Evolutionary conservation across 2,888 invertebrate species (phyloP), one percentile per base, ranked within the genome.

Genomic region (Arge pagana): DNA sequence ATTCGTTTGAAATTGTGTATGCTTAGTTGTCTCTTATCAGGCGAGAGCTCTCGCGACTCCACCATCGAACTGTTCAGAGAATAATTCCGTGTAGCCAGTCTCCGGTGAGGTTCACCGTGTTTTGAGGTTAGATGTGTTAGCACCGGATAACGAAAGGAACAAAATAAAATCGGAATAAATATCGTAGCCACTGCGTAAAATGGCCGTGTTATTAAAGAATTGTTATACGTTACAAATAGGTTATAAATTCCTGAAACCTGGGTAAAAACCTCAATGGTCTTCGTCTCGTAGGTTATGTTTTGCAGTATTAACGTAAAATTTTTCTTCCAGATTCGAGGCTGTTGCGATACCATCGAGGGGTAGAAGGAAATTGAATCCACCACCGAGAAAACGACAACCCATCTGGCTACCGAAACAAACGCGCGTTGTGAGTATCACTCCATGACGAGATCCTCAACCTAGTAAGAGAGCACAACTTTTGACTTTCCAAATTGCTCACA

Each of bases 321-420:
- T 55, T 48, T 18, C 16, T 61, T 57, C n/a, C 49, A 70, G 70
- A 26, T n/a, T 62, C 8, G 53, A 60, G 8, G 33, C 58, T 7
- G 23, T 57, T 8, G 36, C 53, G 31, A 52, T 62, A 19, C 60
- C 61, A 72, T 64, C 77, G 58, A 66, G 76, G 48, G 62, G 71
- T 55, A 74, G 77, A 65, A 73, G 77, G 39, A 66, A 72, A 35
- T 58, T 74, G 39, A 73, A 69, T 63, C 65, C 70, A 37, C 86
- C 55, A 2, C 76, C 89, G 5, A 83, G 79, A 66, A 81, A 84
- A 65, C 80, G 86, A 52, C 86, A 86, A 68, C 90, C 91, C 0
- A 81, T 84, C 60, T 92, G 91, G 91, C 83, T 85, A 68, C 74
- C 84, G 31, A 82, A 82, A 40, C 86, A 87, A 76, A 81, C 83